Conservation (phyloP, 2,113 vertebrate genomes). For the Phaethornis superciliosus region DNA sequence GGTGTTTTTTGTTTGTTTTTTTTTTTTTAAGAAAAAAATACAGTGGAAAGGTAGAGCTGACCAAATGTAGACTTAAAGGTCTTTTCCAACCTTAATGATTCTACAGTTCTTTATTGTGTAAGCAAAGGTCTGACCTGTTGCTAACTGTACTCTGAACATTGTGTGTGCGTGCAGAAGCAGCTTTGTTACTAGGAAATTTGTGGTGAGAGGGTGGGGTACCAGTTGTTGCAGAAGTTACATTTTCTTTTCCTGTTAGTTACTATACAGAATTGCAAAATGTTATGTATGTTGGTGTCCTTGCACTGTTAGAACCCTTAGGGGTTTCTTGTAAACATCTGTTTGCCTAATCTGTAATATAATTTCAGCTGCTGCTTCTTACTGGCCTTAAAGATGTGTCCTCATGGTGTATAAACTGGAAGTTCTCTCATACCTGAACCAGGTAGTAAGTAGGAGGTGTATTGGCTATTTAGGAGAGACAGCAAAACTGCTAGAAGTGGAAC, state of each 20-base stretch:
- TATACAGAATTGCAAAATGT: background rate
- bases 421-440: background rate
- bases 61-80: background rate
- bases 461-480: background rate
- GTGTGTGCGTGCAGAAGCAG: background rate
- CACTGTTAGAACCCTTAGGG: background rate
- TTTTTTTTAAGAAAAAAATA: background rate
- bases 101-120: background rate
- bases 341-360: background rate
- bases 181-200: constrained; percentile 64
- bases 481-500: background rate
- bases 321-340: background rate
- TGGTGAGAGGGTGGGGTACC: constrained; percentile 1
- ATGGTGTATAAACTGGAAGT: background rate
- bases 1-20: no score
- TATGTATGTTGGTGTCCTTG: background rate
- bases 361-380: background rate
- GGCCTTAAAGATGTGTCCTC: background rate
- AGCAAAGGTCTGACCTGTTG: background rate
- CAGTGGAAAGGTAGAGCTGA: background rate
- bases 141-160: background rate
- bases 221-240: constrained; percentile 35
- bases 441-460: background rate
- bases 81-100: no score
- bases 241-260: constrained; percentile 23